Conservation (phyloP, 2,113 vertebrate genomes). For the Anolis sagrei region DNA sequence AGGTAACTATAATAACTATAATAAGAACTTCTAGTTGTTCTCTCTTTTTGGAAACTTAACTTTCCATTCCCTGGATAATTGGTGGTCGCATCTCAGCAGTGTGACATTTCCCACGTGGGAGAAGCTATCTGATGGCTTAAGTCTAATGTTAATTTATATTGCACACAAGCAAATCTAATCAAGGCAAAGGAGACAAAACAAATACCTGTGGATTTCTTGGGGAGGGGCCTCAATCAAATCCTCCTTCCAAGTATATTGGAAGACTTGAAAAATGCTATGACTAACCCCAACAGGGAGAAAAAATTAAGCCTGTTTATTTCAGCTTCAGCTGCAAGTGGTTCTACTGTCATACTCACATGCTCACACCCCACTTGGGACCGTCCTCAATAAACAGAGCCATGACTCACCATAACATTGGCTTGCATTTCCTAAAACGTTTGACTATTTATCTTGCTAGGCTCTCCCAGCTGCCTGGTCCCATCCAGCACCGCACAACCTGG, state of each 20-base stretch:
- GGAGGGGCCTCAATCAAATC: neutral
- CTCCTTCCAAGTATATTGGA: neutral
- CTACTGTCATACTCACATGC: neutral
- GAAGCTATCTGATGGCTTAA: neutral
- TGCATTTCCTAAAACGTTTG: neutral
- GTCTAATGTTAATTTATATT: neutral
- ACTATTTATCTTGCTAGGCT: conserved; percentile 47
- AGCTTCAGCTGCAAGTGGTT: neutral
- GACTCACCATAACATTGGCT: conserved; percentile 18
- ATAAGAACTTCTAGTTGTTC: no score
- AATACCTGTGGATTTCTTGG: neutral
- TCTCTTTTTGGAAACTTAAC: no score
- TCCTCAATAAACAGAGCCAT: conserved; percentile 2
- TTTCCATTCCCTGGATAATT: no score
- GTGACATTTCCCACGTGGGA: neutral
- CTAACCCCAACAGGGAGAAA: neutral
- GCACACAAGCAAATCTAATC: neutral
- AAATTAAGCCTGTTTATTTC: neutral
- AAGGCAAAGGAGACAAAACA: neutral
- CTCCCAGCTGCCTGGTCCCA: conserved; percentile 34
- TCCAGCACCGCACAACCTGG: neutral
- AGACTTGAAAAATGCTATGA: neutral
- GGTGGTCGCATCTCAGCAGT: no score
- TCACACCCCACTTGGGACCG: neutral
- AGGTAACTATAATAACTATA: no score